These are phyloP conservation scores for Chloroceryle amazona DNA, from an alignment of 2,797 vertebrate species.

Conservation along the genomic window DNA sequence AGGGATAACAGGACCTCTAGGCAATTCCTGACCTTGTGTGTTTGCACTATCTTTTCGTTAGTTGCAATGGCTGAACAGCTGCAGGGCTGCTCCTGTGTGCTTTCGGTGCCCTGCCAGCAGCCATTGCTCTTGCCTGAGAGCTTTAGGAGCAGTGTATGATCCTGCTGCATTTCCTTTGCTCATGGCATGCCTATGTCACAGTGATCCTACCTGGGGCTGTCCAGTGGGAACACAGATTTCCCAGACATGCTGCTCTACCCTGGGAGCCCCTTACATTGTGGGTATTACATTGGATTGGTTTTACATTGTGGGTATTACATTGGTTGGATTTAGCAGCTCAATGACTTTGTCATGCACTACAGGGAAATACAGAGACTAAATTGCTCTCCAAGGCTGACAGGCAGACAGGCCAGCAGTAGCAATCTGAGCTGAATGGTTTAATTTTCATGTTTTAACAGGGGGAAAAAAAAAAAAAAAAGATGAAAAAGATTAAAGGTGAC, in stretches of 20 bases:
- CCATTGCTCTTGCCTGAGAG: not conserved
- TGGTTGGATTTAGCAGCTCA: not conserved
- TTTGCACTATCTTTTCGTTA: not conserved
- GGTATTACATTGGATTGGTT: not conserved
- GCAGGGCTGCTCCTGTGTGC: rapidly evolving
- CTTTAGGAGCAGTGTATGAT: not conserved
- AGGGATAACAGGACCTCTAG: not conserved
- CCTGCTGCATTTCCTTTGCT: not conserved
- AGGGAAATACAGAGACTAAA: not conserved
- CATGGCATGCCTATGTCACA: not conserved
- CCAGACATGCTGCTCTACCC: not conserved
- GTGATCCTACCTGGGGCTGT: not conserved
- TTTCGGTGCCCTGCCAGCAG: not conserved
- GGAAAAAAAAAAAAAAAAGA: not conserved
- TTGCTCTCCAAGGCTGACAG: not conserved
- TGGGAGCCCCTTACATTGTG: not conserved
- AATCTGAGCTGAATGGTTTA: not conserved
- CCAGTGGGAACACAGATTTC: not conserved
- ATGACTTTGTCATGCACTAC: not conserved
- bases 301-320: not conserved
- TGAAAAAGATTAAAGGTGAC: not conserved
- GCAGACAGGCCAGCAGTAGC: not conserved
- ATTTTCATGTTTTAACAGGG: not conserved
- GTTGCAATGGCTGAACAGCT: not conserved
- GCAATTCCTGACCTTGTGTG: not conserved